Base-by-base conservation (phyloP, 2,113 vertebrate genomes). In the Panurus biarmicus region DNA sequence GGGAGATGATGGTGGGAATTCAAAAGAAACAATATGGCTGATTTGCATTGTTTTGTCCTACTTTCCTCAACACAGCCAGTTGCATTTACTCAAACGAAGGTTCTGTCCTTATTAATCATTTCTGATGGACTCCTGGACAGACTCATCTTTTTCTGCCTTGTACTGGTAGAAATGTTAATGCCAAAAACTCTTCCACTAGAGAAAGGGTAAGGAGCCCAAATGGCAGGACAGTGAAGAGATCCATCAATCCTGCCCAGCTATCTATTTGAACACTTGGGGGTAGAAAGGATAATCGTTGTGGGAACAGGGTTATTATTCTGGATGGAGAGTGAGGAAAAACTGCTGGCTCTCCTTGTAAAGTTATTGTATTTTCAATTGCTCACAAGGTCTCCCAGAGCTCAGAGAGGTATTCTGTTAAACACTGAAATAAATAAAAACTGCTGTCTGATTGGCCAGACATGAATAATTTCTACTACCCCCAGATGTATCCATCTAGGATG, bases 281-380 rank as follows among this genome's bases (percentile, higher is more conserved):
- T 10, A 64, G 78, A 85, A 87, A 82, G 33, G 31, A 66, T 64
- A 76, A 87, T 64, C 16, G 1, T 74, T 93, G 75, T 91, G 93
- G 90, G 91, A 96, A 77, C 23, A 60, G 75, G 51, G 48, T 89
- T 91, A 79, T 92, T 93, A 81, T 71, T 95, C 48, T 91, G 94
- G 51, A 89, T 51, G 1, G 17, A 84, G 80, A 90, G 67, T 40
- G 77, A 90, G 82, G 74, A 77, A 93, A 95, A 97, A 87, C 87
- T 91, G 78, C 64, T 96, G 91, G 93, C 91, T 94, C 64, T 88
- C 75, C 64, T 93, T 74, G 74, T 87, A 69, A 73, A 90, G 89
- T 96, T 96, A 97, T 96, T 96, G 93, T 94, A 76, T 97, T 96
- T 94, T 62, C 88, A 94, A 95, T 87, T 95, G 82, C 93, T 95